phyloP scores from a whole-genome alignment of 2,888 invertebrate species.

The Charanyca ferruginea region DNA sequence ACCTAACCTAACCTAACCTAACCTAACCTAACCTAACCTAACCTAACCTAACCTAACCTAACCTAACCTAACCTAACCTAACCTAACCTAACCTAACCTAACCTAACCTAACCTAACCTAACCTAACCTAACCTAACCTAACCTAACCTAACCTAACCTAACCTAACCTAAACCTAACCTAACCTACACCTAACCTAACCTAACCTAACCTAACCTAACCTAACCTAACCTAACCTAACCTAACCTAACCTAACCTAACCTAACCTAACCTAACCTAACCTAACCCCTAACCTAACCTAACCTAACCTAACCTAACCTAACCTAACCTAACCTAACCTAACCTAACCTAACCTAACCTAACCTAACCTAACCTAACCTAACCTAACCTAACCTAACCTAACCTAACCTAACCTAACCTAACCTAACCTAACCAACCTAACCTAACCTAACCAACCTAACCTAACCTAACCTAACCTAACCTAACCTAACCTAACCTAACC shows the following conservation, averaged over 20 bases:
- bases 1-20: slow-evolving; percentile 41
- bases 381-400: slow-evolving; percentile 21
- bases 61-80: slow-evolving; percentile 50
- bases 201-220: slow-evolving; percentile 44
- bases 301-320: slow-evolving; percentile 4
- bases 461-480: slow-evolving; percentile 47
- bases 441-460: slow-evolving; percentile 52
- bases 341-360: slow-evolving; percentile 39
- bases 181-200: slow-evolving; percentile 37
- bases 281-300: slow-evolving; percentile 14
- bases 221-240: slow-evolving; percentile 35
- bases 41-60: slow-evolving; percentile 46
- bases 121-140: slow-evolving; percentile 49
- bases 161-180: slow-evolving; percentile 44
- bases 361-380: slow-evolving; percentile 37
- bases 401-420: slow-evolving; percentile 26
- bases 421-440: slow-evolving; percentile 40
- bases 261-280: slow-evolving; percentile 30
- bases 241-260: slow-evolving; percentile 37
- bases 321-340: slow-evolving; percentile 11
- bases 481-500: slow-evolving; percentile 52
- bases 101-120: slow-evolving; percentile 44
- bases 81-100: slow-evolving; percentile 46
- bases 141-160: slow-evolving; percentile 42
- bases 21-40: slow-evolving; percentile 39